Evolutionary conservation across 2,113 vertebrate genomes (phyloP).

Genomic region (Cromileptes altivelis): DNA sequence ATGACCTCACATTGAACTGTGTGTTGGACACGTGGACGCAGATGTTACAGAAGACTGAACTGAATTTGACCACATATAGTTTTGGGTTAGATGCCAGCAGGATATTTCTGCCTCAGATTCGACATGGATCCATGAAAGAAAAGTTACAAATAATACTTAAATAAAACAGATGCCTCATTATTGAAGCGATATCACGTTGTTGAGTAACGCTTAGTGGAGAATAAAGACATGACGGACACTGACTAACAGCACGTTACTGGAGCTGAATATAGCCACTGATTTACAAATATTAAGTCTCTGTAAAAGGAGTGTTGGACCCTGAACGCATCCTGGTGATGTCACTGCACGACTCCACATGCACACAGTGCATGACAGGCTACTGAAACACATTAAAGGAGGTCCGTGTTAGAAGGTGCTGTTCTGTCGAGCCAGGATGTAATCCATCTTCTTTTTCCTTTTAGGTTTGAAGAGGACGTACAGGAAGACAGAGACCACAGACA

Average conservation of each 20-base stretch:
- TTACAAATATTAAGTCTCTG: background rate
- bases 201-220: no score
- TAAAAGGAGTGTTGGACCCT: background rate
- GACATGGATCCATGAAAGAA: background rate
- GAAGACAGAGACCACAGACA: constrained; percentile 60
- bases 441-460: constrained; percentile 51
- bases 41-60: background rate
- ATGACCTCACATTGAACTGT: background rate
- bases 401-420: constrained; percentile 62
- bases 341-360: background rate
- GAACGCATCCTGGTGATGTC: background rate
- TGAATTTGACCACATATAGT: background rate
- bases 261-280: background rate
- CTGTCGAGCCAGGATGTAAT: constrained; percentile 73
- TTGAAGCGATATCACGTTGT: no score
- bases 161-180: no score
- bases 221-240: no score
- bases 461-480: constrained; percentile 68
- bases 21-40: background rate
- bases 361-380: background rate
- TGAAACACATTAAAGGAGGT: background rate
- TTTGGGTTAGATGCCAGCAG: no score
- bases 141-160: background rate
- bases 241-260: no score
- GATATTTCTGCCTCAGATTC: background rate